phyloP scores from a whole-genome alignment of 2,888 invertebrate species.

The Liodrosophila aerea region DNA sequence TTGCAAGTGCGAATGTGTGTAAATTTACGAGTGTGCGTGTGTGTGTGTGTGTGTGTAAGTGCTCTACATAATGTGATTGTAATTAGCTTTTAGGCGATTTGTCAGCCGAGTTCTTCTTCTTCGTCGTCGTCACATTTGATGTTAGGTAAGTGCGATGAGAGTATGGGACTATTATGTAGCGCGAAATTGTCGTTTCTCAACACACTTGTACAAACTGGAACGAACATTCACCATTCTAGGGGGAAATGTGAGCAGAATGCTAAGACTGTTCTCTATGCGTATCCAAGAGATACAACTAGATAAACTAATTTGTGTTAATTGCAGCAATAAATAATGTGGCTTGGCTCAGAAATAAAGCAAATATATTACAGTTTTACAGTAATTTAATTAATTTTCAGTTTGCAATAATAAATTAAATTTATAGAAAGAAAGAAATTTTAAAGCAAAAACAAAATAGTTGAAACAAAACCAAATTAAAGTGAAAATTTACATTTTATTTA shows the following conservation, averaged over 20 bases:
- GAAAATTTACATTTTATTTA: too few relatives aligned
- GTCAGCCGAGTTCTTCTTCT: conserved; percentile 35
- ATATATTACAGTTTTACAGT: too few relatives aligned
- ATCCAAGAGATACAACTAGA: too few relatives aligned
- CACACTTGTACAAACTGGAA: conserved; percentile 6
- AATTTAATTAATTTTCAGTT: too few relatives aligned
- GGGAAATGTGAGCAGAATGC: neutral
- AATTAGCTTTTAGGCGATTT: conserved; percentile 53
- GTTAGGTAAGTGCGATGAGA: neutral
- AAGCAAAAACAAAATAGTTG: too few relatives aligned
- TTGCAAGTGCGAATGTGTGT: conserved; percentile 16
- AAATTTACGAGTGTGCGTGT: conserved; percentile 19
- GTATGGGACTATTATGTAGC: too few relatives aligned
- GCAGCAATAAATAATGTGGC: neutral
- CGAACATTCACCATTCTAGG: conserved; percentile 11
- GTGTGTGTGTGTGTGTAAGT: conserved; percentile 22
- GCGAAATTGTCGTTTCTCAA: neutral
- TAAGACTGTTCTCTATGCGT: neutral
- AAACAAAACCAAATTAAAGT: too few relatives aligned
- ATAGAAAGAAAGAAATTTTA: too few relatives aligned
- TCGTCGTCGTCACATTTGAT: conserved; percentile 38
- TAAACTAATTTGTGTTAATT: too few relatives aligned
- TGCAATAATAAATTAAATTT: too few relatives aligned
- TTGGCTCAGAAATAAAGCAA: neutral
- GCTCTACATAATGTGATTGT: conserved; percentile 57